phyloP scores from a whole-genome alignment of 2,888 invertebrate species.

The Amiota communis region DNA sequence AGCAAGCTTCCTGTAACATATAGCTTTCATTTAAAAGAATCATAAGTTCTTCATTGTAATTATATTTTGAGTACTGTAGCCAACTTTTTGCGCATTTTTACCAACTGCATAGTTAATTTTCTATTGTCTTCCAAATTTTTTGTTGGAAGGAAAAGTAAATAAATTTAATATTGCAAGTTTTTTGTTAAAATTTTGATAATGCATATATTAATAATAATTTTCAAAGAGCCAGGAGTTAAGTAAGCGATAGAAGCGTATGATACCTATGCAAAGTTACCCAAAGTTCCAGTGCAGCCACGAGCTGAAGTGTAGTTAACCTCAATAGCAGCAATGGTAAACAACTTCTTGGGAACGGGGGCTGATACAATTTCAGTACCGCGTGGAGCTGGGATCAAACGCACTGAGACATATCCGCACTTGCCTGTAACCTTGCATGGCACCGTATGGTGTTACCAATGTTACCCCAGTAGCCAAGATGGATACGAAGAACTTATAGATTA shows the following conservation, averaged over 20 bases:
- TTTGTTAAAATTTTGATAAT: too few species aligned
- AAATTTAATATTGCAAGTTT: too few species aligned
- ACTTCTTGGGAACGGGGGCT: slow-evolving; percentile 98
- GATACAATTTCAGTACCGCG: slow-evolving; percentile 99
- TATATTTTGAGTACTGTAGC: too few species aligned
- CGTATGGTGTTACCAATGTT: slow-evolving; percentile 99
- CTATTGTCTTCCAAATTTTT: too few species aligned
- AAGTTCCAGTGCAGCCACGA: slow-evolving; percentile 96
- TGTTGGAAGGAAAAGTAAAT: too few species aligned
- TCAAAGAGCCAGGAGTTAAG: slow-evolving; percentile 97
- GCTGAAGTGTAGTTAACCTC: slow-evolving; percentile 99
- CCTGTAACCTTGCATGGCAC: slow-evolving; percentile 99
- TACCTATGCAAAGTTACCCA: slow-evolving; percentile 99
- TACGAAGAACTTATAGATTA: slow-evolving; percentile 97
- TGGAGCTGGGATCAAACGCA: slow-evolving; percentile 98
- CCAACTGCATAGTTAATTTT: too few species aligned
- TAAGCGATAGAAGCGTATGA: slow-evolving; percentile 99
- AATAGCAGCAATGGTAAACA: slow-evolving; percentile 98
- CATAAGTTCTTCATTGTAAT: too few species aligned
- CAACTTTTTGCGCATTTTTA: too few species aligned
- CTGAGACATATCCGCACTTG: slow-evolving; percentile 98
- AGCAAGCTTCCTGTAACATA: too few species aligned
- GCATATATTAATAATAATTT: too few species aligned
- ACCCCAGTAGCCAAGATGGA: slow-evolving; percentile 99
- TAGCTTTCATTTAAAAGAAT: too few species aligned